Evolutionary conservation across 2,888 invertebrate species (phyloP).

Genomic region (Orchesella flavescens): DNA sequence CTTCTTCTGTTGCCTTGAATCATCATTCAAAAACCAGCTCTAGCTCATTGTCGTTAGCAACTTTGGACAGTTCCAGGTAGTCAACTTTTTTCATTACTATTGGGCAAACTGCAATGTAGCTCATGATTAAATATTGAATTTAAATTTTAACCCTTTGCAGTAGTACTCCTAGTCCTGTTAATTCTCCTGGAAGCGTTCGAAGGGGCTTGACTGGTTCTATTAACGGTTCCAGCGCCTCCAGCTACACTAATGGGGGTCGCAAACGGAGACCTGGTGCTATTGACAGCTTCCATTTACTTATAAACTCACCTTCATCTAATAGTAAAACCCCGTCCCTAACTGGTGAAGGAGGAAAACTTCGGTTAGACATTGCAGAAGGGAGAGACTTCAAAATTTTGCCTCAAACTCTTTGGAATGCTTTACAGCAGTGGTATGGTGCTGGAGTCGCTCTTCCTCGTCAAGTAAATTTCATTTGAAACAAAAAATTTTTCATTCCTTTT

Average conservation of each 20-base stretch:
- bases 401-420: slow-evolving; percentile 89
- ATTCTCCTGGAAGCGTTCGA: slow-evolving; percentile 70
- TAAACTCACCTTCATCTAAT: slow-evolving; percentile 76
- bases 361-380: slow-evolving; percentile 78
- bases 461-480: slow-evolving; percentile 74
- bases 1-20: slow-evolving; percentile 54
- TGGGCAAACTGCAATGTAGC: neutral
- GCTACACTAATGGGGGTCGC: slow-evolving; percentile 29
- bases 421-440: slow-evolving; percentile 88
- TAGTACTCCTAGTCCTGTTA: slow-evolving; percentile 71
- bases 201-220: slow-evolving; percentile 62
- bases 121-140: slow-evolving; percentile 14
- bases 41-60: slow-evolving; percentile 71
- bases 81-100: neutral
- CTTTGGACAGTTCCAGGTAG: slow-evolving; percentile 71
- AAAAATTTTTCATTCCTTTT: neutral
- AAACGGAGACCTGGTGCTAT: slow-evolving; percentile 80
- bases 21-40: slow-evolving; percentile 67
- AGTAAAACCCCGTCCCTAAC: slow-evolving; percentile 81
- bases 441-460: slow-evolving; percentile 86
- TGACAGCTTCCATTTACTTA: slow-evolving; percentile 81
- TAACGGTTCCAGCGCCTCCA: slow-evolving; percentile 50
- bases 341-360: slow-evolving; percentile 89
- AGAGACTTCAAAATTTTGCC: slow-evolving; percentile 91
- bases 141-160: slow-evolving; percentile 51